Conservation (phyloP, 2,888 invertebrate genomes). For the Amblyjoppa proteus region DNA sequence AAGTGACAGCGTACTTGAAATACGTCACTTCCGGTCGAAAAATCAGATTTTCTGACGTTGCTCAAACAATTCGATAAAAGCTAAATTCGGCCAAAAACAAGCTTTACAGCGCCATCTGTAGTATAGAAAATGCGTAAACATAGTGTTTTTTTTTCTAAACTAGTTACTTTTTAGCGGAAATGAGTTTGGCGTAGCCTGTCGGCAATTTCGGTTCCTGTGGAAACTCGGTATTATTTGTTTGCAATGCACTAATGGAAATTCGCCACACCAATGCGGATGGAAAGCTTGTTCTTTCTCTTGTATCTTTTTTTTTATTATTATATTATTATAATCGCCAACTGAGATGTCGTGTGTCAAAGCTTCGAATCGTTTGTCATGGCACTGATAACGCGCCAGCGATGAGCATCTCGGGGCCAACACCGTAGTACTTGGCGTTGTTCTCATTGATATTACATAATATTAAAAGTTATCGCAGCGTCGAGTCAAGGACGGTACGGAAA, state of each 20-base stretch:
- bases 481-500: background rate
- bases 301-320: conserved; percentile 11
- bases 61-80: background rate
- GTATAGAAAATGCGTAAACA: too few relatives aligned
- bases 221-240: background rate
- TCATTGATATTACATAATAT: conserved; percentile 25
- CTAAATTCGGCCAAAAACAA: background rate
- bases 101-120: too few relatives aligned
- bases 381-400: conserved; percentile 29
- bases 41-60: too few relatives aligned
- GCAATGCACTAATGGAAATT: background rate
- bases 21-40: too few relatives aligned
- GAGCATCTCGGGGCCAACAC: background rate
- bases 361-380: conserved; percentile 2
- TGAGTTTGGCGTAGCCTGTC: background rate
- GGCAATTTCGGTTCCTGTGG: background rate
- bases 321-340: background rate
- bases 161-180: too few relatives aligned
- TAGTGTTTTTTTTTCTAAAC: too few relatives aligned
- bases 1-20: too few relatives aligned
- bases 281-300: conserved; percentile 5
- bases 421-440: background rate
- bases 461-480: background rate
- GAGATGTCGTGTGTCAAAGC: conserved; percentile 7
- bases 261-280: background rate